Base-by-base conservation (phyloP, 2,888 invertebrate species). In the Hypomecis punctinalis region DNA sequence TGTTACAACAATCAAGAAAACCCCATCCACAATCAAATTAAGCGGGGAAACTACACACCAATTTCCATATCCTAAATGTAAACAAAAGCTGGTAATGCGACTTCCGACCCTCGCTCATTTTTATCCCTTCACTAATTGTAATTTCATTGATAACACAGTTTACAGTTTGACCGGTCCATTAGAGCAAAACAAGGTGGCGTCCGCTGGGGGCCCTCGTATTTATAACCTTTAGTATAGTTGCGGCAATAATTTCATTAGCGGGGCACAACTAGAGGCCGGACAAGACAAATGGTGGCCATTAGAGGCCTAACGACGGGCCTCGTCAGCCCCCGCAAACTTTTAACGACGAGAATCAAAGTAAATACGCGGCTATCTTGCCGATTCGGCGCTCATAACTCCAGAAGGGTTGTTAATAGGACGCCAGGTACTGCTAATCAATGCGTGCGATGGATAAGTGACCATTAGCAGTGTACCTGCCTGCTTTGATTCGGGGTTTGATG, bases 221-320 rank as follows among this genome's bases (percentile, higher is more conserved):
- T 92, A 93, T 92, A 92, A 91, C 91, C 89, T 90, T 88, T 88
- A 88, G 86, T 92, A 87, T 92, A 93, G 92, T 92, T 92, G 91
- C 87, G 92, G 93, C 93, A 91, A 93, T 93, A 93, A 93, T 93
- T 93, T 93, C 93, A 93, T 93, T 93, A 93, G 92, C 84, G 86
- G 85, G 89, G 90, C 89, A 86, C 90, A 90, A 91, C 91, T 91
- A 91, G 84, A 86, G 88, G 90, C 91, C 90, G 92, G 93, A 93
- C 92, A 92, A 93, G 93, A 93, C 93, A 93, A 93, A 93, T 93
- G 93, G 91, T 86, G 74, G 90, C 93, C 93, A 93, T 93, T 93
- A 93, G 92, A 81, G 82, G 81, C 89, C 91, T 92, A 91, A 92
- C 91, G 92, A 91, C 87, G 89, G 87, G 86, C 88, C 88, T 88